Conservation (phyloP, 2,113 vertebrate genomes). For the Phrynosoma platyrhinos region DNA sequence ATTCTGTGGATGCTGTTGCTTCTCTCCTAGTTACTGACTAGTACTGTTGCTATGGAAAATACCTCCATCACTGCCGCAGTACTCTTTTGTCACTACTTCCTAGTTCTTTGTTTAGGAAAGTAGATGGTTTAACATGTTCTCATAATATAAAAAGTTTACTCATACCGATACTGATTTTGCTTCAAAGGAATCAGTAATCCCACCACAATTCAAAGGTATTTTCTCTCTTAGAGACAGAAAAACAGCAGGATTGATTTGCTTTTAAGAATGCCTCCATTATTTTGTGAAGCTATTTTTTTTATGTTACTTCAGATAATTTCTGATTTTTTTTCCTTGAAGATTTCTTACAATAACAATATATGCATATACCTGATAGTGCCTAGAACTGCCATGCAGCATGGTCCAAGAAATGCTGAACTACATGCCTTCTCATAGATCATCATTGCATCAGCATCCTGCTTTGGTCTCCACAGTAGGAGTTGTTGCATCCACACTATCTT, state of each 20-base stretch:
- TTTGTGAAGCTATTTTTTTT: background rate
- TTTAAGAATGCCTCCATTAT: background rate
- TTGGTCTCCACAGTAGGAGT: background rate
- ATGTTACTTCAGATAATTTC: background rate
- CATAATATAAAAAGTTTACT: background rate
- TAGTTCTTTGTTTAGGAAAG: background rate
- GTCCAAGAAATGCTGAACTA: no score
- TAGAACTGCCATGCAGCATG: no score
- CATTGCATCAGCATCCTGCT: background rate
- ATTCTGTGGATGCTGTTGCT: background rate
- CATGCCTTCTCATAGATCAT: background rate
- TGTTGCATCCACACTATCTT: background rate
- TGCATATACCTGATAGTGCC: background rate
- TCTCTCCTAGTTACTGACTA: background rate
- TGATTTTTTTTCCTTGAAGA: background rate
- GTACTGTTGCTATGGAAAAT: conserved; percentile 2
- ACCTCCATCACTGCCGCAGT: background rate
- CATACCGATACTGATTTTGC: background rate
- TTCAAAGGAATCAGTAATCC: background rate
- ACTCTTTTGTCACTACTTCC: background rate
- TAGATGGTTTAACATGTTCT: background rate
- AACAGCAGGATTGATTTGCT: background rate
- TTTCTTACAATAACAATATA: background rate
- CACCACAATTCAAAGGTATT: background rate
- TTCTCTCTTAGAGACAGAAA: background rate